A percentile compares a stretch with the other conserved stretches of the same genome.
Conservation (phyloP, 2,113 vertebrate genomes). For the Antechinus stuartii region DNA sequence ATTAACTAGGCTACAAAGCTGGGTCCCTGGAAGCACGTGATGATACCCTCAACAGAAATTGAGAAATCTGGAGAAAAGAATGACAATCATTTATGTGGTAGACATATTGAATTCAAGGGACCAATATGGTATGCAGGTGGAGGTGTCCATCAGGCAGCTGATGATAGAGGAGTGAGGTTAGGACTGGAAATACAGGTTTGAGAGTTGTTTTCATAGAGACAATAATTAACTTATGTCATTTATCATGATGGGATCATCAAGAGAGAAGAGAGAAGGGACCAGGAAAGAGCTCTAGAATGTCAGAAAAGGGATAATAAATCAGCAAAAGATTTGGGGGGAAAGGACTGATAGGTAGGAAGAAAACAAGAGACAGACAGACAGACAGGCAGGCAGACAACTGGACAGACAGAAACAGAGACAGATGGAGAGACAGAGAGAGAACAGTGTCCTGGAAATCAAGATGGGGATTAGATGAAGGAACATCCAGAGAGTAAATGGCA, state of each 20-base stretch:
- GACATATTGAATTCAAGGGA: not conserved
- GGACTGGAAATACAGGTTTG: not conserved
- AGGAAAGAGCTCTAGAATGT: not conserved
- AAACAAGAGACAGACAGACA: not conserved
- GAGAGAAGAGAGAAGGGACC: not conserved
- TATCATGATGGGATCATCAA: not conserved
- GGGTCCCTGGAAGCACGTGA: not conserved
- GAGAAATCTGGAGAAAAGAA: not conserved
- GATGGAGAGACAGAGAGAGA: not conserved
- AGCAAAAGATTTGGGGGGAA: not conserved
- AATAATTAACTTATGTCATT: not conserved
- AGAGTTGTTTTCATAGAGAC: not conserved
- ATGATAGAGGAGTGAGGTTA: not conserved
- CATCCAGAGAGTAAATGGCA: not conserved
- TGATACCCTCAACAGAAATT: not conserved
- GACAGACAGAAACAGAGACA: too few relatives aligned
- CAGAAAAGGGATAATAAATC: not conserved
- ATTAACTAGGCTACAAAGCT: not conserved
- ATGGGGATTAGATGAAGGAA: not conserved
- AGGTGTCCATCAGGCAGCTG: not conserved
- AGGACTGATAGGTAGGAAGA: not conserved
- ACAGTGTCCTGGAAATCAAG: slow-evolving; percentile 73
- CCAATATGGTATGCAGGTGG: not conserved
- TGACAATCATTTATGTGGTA: not conserved
- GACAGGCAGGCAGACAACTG: too few relatives aligned